phyloP scores from a whole-genome alignment of 2,888 invertebrate genomes.

The Chrysomela aeneicollis region DNA sequence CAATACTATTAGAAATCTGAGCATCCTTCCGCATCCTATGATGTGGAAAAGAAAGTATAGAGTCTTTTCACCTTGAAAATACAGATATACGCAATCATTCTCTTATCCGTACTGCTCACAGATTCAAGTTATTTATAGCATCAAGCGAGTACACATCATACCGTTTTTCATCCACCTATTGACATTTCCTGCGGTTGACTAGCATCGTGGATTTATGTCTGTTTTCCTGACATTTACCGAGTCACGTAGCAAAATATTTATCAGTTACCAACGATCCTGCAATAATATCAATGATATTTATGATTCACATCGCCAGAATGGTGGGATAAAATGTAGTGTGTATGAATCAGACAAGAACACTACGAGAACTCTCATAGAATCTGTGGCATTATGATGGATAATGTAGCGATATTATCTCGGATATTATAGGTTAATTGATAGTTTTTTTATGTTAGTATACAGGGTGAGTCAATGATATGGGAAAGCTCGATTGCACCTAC shows the following conservation, averaged over 20 bases:
- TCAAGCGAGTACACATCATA: slow-evolving; percentile 12
- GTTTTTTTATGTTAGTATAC: too few relatives aligned
- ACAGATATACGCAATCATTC: neutral
- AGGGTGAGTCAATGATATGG: too few relatives aligned
- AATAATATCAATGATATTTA: neutral
- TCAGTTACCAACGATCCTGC: neutral
- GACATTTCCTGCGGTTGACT: slow-evolving; percentile 15
- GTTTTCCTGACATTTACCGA: slow-evolving; percentile 15
- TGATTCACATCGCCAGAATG: neutral
- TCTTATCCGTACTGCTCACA: neutral
- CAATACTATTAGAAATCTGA: too few relatives aligned
- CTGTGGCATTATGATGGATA: too few relatives aligned
- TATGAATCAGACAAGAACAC: too few relatives aligned
- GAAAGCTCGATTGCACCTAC: too few relatives aligned
- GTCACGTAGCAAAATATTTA: slow-evolving; percentile 3
- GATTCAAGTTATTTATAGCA: slow-evolving; percentile 4
- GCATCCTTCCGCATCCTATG: too few relatives aligned
- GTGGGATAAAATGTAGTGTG: neutral
- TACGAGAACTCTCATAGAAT: too few relatives aligned
- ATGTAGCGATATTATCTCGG: too few relatives aligned
- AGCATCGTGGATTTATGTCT: slow-evolving; percentile 6
- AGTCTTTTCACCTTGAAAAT: too few relatives aligned
- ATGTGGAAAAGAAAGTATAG: too few relatives aligned
- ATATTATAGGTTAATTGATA: too few relatives aligned
- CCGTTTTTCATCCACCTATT: slow-evolving; percentile 15